Evolutionary conservation across 2,113 vertebrate genomes (phyloP).

Genomic region (Phyllopteryx taeniolatus): DNA sequence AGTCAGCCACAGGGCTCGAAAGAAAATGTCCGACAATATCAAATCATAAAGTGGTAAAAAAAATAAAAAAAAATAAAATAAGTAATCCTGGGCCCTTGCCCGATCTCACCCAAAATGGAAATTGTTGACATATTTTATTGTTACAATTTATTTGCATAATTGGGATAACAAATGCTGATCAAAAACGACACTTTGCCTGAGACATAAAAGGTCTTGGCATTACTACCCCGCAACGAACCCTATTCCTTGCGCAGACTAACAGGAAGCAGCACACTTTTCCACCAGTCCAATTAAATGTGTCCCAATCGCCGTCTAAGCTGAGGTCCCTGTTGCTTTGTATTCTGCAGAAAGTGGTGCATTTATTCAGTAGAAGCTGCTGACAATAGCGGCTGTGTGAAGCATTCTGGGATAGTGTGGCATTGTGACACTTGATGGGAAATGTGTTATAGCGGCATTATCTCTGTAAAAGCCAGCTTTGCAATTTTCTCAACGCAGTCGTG

Average conservation of each 20-base stretch:
- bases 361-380: constrained; percentile 42
- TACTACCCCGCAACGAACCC: not conserved
- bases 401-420: constrained; percentile 35
- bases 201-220: constrained; percentile 48
- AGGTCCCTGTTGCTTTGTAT: constrained; percentile 44
- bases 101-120: too few species aligned
- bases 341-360: constrained; percentile 37
- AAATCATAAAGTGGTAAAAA: too few species aligned
- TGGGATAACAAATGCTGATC: constrained; percentile 3
- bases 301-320: constrained; percentile 41
- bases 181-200: constrained; percentile 30
- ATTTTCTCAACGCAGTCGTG: constrained; percentile 36
- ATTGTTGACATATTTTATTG: too few species aligned
- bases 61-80: too few species aligned
- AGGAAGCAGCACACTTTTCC: constrained; percentile 18
- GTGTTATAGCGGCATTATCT: constrained; percentile 38
- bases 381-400: constrained; percentile 31
- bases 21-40: too few species aligned
- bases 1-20: too few species aligned
- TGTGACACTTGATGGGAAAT: constrained; percentile 52
- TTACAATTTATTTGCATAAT: not conserved
- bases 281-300: constrained; percentile 54
- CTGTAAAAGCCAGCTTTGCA: constrained; percentile 32
- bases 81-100: too few species aligned
- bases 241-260: constrained; percentile 21